Base-by-base conservation (phyloP, 1,140 invertebrate genomes). In the Chlorops oryzae region DNA sequence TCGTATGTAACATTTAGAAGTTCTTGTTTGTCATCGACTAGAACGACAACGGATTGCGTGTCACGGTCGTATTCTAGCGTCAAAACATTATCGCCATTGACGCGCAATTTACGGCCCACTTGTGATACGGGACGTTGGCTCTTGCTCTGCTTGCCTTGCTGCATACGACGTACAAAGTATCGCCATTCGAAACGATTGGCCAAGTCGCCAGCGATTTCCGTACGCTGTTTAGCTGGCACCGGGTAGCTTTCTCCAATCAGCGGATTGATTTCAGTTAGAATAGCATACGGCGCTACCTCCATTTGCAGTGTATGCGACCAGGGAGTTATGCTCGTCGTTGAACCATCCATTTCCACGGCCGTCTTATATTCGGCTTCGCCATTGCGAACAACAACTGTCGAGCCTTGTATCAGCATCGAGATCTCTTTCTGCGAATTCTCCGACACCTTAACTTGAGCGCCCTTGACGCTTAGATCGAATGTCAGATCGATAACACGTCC, bases 111-210 rank as follows among this genome's bases (percentile, higher is more conserved):
- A 25, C 87, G 80, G 10, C 89, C 90, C 23, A 92, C 85, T 74
- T 92, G 87, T 0, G 85, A 82, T 3, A 90, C 80, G 0, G 80
- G 77, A 45, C 80, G 77, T 58, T 81, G 62, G 0, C 79, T 74
- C 67, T 86, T 87, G 48, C 70, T 74, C 40, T 76, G 73, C 56
- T 81, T 81, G 48, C 80, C 78, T 55, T 78, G 80, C 58, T 84
- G 81, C 13, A 81, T 72, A 49, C 84, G 81, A 35, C 86, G 71
- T 18, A 90, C 74, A 70, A 91, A 92, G 70, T 96, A 97, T 34
- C 91, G 79, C 93, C 94, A 97, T 74, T 96, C 92, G 54, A 97
- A 90, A 50, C 90, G 79, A 65, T 96, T 96, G 1, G 92, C 88
- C 20, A 95, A 74, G 63, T 95, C 91, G 0, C 89, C 88, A 13